phyloP scores from a whole-genome alignment of 2,888 invertebrate genomes.

The Onchidella celtica region DNA sequence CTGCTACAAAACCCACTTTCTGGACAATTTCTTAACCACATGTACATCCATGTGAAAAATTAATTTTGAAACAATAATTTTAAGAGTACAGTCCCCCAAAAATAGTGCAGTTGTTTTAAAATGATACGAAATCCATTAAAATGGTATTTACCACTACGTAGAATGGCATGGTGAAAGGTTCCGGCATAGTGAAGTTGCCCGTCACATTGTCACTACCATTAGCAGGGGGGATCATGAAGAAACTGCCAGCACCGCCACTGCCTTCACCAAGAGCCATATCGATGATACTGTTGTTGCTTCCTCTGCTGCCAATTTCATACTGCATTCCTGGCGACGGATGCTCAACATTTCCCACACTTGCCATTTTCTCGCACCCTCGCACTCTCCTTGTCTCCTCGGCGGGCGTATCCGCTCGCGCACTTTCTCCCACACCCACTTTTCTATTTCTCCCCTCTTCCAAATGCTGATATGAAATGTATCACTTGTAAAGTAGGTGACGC shows the following conservation, averaged over 20 bases:
- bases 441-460: no score
- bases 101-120: no score
- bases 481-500: no score
- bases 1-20: no score
- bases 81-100: no score
- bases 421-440: no score
- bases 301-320: not conserved
- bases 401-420: no score
- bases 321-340: not conserved
- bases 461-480: no score
- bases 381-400: not conserved
- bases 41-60: no score
- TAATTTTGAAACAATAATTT: no score
- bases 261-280: slow-evolving; percentile 18
- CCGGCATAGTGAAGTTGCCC: not conserved
- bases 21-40: no score
- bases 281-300: not conserved
- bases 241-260: not conserved
- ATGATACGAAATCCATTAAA: no score
- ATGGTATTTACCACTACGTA: slow-evolving; percentile 16
- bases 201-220: not conserved
- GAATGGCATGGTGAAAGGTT: slow-evolving; percentile 19
- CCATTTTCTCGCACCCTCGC: not conserved
- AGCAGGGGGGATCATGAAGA: slow-evolving; percentile 8
- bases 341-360: not conserved